Conservation (phyloP, 2,888 invertebrate species). For the Drosophila glabriapex region DNA sequence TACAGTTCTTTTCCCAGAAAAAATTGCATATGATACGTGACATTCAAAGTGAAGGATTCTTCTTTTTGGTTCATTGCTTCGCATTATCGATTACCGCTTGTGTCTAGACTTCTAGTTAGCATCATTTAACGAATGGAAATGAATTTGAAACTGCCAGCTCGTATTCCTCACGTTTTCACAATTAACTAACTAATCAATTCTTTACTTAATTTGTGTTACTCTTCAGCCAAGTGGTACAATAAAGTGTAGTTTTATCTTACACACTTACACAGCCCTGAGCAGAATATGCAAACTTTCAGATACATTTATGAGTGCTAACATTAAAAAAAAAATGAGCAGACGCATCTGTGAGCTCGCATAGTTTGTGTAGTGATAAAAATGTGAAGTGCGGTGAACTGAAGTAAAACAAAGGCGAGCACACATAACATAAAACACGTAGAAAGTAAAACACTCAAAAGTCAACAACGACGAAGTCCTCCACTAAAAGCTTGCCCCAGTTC, state of each 20-base stretch:
- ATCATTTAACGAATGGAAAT: slow-evolving; percentile 10
- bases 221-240: background rate
- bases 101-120: slow-evolving; percentile 60
- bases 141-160: slow-evolving; percentile 8
- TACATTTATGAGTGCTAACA: slow-evolving; percentile 35
- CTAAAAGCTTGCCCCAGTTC: slow-evolving; percentile 57
- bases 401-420: slow-evolving; percentile 27
- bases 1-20: background rate
- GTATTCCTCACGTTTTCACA: background rate
- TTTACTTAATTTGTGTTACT: background rate
- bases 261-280: slow-evolving; percentile 44
- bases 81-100: background rate
- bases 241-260: slow-evolving; percentile 1
- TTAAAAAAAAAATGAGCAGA: slow-evolving; percentile 8
- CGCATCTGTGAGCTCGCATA: slow-evolving; percentile 25
- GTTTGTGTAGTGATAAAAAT: slow-evolving; percentile 47
- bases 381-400: slow-evolving; percentile 48
- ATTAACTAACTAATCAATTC: slow-evolving; percentile 7
- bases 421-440: slow-evolving; percentile 23
- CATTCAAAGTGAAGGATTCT: background rate
- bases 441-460: slow-evolving; percentile 13
- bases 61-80: slow-evolving; percentile 19
- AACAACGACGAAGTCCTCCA: slow-evolving; percentile 26
- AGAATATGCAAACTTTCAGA: slow-evolving; percentile 45
- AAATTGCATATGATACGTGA: background rate